Percentiles rank a stretch among this genome's conserved stretches.
These are phyloP conservation scores for Coelopa pilipes DNA, from an alignment of 2,888 invertebrate genomes.

Conservation along the genomic window DNA sequence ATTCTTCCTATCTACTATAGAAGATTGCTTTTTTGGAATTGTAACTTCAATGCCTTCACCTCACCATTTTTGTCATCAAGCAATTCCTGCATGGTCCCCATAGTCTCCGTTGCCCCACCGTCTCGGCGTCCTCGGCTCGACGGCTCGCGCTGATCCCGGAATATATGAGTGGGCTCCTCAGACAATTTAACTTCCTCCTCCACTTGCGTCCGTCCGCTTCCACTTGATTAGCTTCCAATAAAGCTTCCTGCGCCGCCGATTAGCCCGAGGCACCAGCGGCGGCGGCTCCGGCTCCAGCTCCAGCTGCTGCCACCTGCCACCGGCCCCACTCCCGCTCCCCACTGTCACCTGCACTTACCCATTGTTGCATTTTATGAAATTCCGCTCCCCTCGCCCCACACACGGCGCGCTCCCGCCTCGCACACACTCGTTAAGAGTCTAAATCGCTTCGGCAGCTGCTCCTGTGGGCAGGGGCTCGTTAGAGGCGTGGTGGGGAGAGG, in stretches of 20 bases:
- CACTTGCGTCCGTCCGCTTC: not conserved
- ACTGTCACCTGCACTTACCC: not conserved
- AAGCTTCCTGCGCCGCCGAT: conserved; percentile 1
- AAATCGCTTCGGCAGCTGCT: not conserved
- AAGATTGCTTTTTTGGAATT: not conserved
- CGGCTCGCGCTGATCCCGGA: too few species aligned
- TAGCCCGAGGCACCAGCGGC: too few species aligned
- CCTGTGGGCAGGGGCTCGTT: not conserved
- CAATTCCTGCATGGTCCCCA: too few species aligned
- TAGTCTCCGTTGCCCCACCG: too few species aligned
- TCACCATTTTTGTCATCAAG: too few species aligned
- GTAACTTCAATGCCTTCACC: too few species aligned
- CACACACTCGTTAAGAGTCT: not conserved
- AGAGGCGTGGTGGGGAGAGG: not conserved
- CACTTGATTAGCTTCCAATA: conserved; percentile 23
- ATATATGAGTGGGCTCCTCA: too few species aligned
- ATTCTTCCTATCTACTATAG: too few species aligned
- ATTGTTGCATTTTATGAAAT: conserved; percentile 5
- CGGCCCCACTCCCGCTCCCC: too few species aligned
- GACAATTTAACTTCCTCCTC: too few species aligned
- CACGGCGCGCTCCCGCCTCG: not conserved
- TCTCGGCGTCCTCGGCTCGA: too few species aligned
- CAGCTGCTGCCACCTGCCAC: not conserved
- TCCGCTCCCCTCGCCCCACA: not conserved
- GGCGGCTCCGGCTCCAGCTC: not conserved